Conservation (phyloP, 2,797 vertebrate genomes). For the Crenichthys baileyi region DNA sequence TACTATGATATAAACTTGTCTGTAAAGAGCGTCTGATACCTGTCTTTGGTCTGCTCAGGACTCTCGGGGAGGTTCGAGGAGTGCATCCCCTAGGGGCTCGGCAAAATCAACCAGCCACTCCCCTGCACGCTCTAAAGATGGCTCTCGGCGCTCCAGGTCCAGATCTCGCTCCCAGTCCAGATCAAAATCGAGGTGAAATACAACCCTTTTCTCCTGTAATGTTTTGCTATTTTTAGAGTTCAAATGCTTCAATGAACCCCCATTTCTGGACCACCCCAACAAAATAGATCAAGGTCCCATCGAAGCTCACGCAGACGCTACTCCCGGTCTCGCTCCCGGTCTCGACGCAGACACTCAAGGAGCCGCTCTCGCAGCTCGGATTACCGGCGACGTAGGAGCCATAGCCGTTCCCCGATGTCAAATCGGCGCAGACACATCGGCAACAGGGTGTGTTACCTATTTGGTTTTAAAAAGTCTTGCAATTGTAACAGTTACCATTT, state of each 20-base stretch:
- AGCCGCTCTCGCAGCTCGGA: constrained; percentile 93
- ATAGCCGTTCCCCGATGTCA: constrained; percentile 97
- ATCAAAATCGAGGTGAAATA: constrained; percentile 81
- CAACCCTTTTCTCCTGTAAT: neutral
- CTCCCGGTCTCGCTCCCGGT: constrained; percentile 90
- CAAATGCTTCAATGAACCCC: neutral
- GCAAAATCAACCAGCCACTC: constrained; percentile 89
- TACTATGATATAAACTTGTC: constrained; percentile 48
- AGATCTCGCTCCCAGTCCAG: constrained; percentile 87
- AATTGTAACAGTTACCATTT: neutral
- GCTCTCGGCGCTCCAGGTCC: constrained; percentile 89
- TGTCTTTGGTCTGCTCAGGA: constrained; percentile 86
- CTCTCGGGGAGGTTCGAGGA: constrained; percentile 91
- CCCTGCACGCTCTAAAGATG: constrained; percentile 90
- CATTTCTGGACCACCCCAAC: neutral
- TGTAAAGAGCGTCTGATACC: constrained; percentile 71
- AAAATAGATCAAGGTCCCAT: constrained; percentile 89
- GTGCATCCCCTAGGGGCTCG: constrained; percentile 89
- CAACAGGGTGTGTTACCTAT: constrained; percentile 85
- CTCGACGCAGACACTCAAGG: constrained; percentile 87
- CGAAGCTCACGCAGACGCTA: constrained; percentile 94
- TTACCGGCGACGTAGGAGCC: constrained; percentile 88
- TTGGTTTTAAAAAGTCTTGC: neutral
- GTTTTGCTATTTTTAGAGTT: neutral
- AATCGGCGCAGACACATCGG: constrained; percentile 94